Evolutionary conservation across 2,797 vertebrate genomes (phyloP).

Genomic region (Sebastolobus altivelis): DNA sequence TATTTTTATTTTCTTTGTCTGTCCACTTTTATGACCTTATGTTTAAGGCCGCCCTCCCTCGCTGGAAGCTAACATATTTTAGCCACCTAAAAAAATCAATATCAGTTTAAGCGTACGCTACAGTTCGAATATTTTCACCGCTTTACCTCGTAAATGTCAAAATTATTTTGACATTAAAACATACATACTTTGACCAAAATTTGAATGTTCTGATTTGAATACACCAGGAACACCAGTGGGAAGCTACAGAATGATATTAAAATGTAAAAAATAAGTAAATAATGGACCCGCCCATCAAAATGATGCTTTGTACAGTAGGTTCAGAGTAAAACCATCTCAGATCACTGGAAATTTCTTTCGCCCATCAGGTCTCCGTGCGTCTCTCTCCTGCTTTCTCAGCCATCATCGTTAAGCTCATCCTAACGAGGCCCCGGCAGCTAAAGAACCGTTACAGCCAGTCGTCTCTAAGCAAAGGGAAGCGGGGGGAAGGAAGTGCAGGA

Average conservation of each 20-base stretch:
- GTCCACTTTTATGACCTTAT: conserved; percentile 33
- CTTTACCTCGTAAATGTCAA: no score
- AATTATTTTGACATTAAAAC: no score
- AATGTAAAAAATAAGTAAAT: no score
- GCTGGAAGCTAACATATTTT: background rate
- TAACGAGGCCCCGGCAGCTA: conserved; percentile 41
- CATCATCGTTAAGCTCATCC: conserved; percentile 9
- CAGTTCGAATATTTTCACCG: no score
- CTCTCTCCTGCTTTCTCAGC: conserved; percentile 27
- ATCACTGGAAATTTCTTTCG: background rate
- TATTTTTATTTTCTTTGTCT: conserved; percentile 12
- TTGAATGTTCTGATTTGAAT: no score
- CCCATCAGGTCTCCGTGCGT: conserved; percentile 1
- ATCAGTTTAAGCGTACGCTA: no score
- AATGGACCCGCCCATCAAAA: background rate
- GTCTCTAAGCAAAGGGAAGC: conserved; percentile 28
- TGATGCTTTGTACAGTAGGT: conserved; percentile 2
- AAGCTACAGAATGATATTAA: no score
- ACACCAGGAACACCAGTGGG: no score
- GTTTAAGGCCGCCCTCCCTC: background rate
- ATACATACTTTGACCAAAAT: no score
- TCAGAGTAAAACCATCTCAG: background rate
- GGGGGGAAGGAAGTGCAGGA: background rate
- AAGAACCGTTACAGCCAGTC: conserved; percentile 33
- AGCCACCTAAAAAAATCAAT: no score